These are phyloP conservation scores for Agonopterix alstromeriana DNA, from an alignment of 2,888 invertebrate species.

Conservation along the genomic window DNA sequence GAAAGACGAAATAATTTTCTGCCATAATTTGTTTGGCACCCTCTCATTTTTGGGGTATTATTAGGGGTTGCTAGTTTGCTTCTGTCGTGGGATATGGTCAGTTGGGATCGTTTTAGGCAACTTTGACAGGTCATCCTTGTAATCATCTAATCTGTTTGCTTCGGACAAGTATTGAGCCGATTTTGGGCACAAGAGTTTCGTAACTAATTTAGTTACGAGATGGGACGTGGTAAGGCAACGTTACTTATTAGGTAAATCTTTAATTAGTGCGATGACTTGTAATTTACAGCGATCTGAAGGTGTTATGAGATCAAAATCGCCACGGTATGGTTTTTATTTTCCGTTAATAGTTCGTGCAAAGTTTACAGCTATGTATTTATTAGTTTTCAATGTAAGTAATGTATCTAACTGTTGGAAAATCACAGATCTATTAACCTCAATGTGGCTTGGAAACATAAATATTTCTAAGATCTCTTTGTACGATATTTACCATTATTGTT, in stretches of 20 bases:
- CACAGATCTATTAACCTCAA: conserved; percentile 49
- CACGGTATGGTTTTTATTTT: too few species aligned
- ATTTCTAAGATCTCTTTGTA: conserved; percentile 45
- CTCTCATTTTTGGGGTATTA: conserved; percentile 24
- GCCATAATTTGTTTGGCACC: conserved; percentile 38
- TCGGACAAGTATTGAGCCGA: too few species aligned
- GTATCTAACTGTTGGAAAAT: conserved; percentile 30
- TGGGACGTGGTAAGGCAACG: too few species aligned
- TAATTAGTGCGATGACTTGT: too few species aligned
- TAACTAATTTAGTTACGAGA: too few species aligned
- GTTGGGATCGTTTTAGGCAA: conserved; percentile 10
- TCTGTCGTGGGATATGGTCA: conserved; percentile 15
- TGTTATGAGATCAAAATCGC: too few species aligned
- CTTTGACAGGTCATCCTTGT: conserved; percentile 9
- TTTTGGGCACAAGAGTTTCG: too few species aligned
- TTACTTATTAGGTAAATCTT: too few species aligned
- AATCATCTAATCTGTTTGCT: too few species aligned
- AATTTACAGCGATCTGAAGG: too few species aligned
- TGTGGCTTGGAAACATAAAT: conserved; percentile 47
- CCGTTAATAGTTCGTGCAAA: too few species aligned
- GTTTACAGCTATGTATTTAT: conserved; percentile 21
- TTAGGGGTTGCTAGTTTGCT: conserved; percentile 10
- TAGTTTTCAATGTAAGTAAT: conserved; percentile 28
- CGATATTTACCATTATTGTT: conserved; percentile 29
- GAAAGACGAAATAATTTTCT: conserved; percentile 47